These are phyloP conservation scores for Todiramphus saurophagus DNA, from an alignment of 2,113 vertebrate genomes.

Conservation along the genomic window DNA sequence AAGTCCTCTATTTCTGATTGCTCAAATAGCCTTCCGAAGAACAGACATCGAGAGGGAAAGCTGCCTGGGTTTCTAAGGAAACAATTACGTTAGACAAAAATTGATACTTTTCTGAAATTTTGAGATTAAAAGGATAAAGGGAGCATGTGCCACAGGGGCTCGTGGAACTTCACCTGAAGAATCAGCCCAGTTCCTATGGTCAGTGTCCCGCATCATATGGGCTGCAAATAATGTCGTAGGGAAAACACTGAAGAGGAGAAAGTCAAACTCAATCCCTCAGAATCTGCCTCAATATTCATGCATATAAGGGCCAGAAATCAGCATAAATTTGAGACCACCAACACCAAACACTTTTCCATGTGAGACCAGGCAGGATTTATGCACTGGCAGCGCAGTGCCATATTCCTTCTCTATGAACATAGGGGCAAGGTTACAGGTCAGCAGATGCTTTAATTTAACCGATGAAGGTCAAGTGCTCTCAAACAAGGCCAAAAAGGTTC, in stretches of 20 bases:
- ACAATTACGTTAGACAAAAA: neutral
- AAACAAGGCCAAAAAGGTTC: neutral
- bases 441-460: neutral
- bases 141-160: rapidly evolving
- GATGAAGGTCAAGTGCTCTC: neutral
- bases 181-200: neutral
- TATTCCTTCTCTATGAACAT: rapidly evolving
- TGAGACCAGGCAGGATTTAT: neutral
- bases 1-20: neutral
- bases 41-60: neutral
- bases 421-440: neutral
- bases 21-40: neutral
- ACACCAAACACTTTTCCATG: neutral
- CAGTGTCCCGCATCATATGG: neutral
- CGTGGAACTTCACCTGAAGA: neutral
- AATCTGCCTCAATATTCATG: neutral
- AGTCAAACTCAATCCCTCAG: neutral
- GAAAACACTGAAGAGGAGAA: neutral
- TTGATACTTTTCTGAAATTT: neutral
- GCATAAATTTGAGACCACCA: neutral
- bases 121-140: neutral
- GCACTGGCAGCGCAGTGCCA: rapidly evolving
- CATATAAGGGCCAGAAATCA: neutral
- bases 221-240: neutral
- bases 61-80: neutral